phyloP scores from a whole-genome alignment of 2,113 vertebrate species.

The Eudyptes chrysolophus region DNA sequence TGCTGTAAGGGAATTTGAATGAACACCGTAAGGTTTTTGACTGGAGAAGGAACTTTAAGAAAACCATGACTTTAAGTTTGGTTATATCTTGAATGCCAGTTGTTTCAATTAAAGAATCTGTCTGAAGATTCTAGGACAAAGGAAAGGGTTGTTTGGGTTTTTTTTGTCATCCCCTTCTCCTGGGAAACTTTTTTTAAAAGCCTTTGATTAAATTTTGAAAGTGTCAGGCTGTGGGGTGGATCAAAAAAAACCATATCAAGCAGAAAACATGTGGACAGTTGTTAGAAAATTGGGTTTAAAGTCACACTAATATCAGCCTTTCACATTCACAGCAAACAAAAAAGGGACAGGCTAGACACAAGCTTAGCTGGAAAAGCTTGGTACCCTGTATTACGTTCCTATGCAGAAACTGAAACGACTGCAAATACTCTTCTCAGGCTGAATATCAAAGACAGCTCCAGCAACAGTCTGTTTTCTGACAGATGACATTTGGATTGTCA shows the following conservation, averaged over 20 bases:
- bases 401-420: background rate
- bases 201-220: background rate
- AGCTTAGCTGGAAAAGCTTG: background rate
- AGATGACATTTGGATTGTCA: background rate
- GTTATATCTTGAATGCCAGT: background rate
- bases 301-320: background rate
- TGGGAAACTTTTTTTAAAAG: background rate
- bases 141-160: background rate
- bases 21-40: background rate
- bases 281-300: background rate
- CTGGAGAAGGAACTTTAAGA: background rate
- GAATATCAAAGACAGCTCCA: background rate
- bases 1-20: background rate
- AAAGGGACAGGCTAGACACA: background rate
- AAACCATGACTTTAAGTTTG: background rate
- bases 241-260: background rate
- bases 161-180: background rate
- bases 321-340: background rate
- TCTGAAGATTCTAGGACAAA: background rate
- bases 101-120: background rate
- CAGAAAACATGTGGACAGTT: background rate
- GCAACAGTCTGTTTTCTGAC: background rate
- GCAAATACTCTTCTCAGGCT: background rate
- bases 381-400: background rate
- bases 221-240: background rate